phyloP scores from a whole-genome alignment of 1,140 invertebrate genomes.

The Brachystomella parvula region DNA sequence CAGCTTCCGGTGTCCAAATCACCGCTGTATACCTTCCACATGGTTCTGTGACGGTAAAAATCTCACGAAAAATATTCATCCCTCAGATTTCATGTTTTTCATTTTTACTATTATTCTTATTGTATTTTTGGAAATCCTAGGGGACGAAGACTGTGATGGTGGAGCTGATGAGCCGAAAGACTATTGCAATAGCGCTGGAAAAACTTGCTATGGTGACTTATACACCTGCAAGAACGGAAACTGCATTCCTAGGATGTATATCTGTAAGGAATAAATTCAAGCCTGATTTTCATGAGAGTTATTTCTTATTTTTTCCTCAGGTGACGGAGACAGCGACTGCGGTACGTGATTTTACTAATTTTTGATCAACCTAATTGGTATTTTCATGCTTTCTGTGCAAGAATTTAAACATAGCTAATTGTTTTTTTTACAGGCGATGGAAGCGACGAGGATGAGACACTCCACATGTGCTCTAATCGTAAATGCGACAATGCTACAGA shows the following conservation, averaged over 20 bases:
- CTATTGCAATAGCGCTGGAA: conserved; percentile 85
- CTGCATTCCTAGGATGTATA: conserved; percentile 90
- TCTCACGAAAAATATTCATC: not conserved
- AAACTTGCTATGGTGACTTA: conserved; percentile 87
- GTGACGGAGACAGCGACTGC: too few species aligned
- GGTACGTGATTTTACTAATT: too few species aligned
- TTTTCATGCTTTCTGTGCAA: conserved; percentile 2
- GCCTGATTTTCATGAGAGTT: too few species aligned
- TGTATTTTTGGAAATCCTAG: too few species aligned
- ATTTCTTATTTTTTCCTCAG: too few species aligned
- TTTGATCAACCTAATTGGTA: not conserved
- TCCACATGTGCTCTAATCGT: conserved; percentile 72
- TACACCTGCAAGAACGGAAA: conserved; percentile 96
- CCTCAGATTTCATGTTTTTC: not conserved
- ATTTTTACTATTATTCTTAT: not conserved
- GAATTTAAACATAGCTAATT: not conserved
- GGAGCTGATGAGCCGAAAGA: conserved; percentile 60
- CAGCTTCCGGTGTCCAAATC: conserved; percentile 79
- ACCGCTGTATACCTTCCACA: conserved; percentile 57
- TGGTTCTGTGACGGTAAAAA: conserved; percentile 72
- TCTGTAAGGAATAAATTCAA: too few species aligned
- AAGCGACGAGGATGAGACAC: conserved; percentile 77
- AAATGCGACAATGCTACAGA: conserved; percentile 87
- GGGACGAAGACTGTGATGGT: conserved; percentile 82
- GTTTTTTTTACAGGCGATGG: conserved; percentile 55